phyloP scores from a whole-genome alignment of 2,113 vertebrate genomes.

The Ranitomeya imitator region DNA sequence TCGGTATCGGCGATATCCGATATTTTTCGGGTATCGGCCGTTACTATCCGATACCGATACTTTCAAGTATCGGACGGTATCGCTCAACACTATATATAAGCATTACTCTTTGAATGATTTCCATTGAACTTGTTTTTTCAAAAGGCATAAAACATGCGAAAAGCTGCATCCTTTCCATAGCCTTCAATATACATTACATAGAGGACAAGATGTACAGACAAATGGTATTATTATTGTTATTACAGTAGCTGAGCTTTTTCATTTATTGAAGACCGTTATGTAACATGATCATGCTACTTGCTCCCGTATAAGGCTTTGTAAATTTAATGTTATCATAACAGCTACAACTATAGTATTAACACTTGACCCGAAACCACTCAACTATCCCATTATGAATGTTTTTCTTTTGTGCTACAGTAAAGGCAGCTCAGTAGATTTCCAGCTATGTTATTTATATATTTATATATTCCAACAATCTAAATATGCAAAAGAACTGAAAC shows the following conservation, averaged over 20 bases:
- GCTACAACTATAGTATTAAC: slow-evolving; percentile 51
- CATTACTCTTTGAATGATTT: no score
- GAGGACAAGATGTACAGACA: background rate
- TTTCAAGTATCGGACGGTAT: no score
- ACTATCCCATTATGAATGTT: slow-evolving; percentile 28
- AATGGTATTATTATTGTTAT: background rate
- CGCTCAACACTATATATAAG: no score
- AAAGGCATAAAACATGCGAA: background rate
- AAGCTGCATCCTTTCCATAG: background rate
- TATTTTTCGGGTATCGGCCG: no score
- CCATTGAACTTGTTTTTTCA: background rate
- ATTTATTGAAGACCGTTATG: slow-evolving; percentile 25
- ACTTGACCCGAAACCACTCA: slow-evolving; percentile 49
- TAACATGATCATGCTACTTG: slow-evolving; percentile 23
- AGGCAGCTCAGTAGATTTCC: slow-evolving; percentile 25
- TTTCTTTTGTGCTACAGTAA: slow-evolving; percentile 42
- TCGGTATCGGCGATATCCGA: no score
- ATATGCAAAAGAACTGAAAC: slow-evolving; percentile 26
- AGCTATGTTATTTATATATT: slow-evolving; percentile 5
- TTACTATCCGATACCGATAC: no score
- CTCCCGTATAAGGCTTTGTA: slow-evolving; percentile 27
- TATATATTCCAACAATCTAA: slow-evolving; percentile 37
- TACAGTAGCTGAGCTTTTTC: slow-evolving; percentile 20
- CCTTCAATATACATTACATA: background rate
- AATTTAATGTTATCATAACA: slow-evolving; percentile 50